Percentiles rank a stretch among this genome's conserved stretches.
phyloP scores from a whole-genome alignment of 1,140 invertebrate genomes.

The Rhyzopertha dominica region DNA sequence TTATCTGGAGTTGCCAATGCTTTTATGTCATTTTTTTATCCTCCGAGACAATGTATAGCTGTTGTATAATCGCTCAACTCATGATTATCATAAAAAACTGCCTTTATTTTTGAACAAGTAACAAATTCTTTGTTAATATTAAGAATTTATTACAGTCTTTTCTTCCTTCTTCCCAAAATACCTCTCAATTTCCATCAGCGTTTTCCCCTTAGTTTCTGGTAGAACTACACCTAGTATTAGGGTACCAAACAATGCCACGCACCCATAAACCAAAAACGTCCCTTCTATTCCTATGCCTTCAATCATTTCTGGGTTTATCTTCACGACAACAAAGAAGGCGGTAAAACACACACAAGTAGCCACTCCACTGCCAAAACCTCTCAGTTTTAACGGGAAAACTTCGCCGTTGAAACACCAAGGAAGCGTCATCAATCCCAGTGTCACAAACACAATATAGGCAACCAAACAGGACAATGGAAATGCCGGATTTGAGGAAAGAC shows the following conservation, averaged over 20 bases:
- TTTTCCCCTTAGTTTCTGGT: conserved; percentile 76
- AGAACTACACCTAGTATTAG: conserved; percentile 60
- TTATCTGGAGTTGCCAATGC: too few species aligned
- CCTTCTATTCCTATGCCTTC: conserved; percentile 52
- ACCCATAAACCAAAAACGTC: conserved; percentile 65
- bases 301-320: conserved; percentile 61
- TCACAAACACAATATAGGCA: conserved; percentile 53
- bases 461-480: conserved; percentile 51
- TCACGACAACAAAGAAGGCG: conserved; percentile 65
- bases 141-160: too few species aligned
- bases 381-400: conserved; percentile 53
- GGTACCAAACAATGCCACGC: conserved; percentile 58
- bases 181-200: conserved; percentile 72
- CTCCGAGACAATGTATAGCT: too few species aligned
- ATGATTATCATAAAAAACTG: too few species aligned
- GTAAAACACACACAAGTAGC: conserved; percentile 60
- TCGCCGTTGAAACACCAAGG: conserved; percentile 68
- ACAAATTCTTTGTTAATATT: too few species aligned
- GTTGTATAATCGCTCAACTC: too few species aligned
- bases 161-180: too few species aligned
- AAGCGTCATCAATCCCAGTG: conserved; percentile 56
- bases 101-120: too few species aligned
- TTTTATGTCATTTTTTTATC: too few species aligned
- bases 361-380: conserved; percentile 57
- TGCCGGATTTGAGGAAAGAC: conserved; percentile 50